Evolutionary conservation across 2,113 vertebrate genomes (phyloP).

Genomic region (Bombycilla garrulus): DNA sequence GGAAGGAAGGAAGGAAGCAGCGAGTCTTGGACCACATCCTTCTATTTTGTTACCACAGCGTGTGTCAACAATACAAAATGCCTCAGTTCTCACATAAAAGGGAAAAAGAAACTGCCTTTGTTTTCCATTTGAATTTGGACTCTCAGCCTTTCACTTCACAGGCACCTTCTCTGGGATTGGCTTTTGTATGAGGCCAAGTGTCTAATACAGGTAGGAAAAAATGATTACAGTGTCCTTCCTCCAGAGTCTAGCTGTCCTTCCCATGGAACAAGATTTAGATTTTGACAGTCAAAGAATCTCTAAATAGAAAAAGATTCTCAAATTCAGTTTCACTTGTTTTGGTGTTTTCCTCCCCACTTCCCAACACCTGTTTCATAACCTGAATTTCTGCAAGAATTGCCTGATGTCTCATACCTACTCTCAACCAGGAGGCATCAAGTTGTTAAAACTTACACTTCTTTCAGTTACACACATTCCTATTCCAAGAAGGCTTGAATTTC

Average conservation of each 20-base stretch:
- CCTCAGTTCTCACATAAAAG: neutral
- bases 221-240: neutral
- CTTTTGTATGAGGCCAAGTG: neutral
- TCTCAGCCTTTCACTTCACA: neutral
- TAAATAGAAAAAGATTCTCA: neutral
- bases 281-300: neutral
- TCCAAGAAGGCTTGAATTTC: neutral
- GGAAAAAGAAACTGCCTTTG: neutral
- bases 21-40: neutral
- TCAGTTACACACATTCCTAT: neutral
- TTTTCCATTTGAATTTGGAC: neutral
- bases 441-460: neutral
- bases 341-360: neutral
- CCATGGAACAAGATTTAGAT: neutral
- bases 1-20: neutral
- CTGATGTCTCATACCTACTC: neutral
- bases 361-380: neutral
- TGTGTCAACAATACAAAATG: neutral
- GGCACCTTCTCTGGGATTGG: neutral
- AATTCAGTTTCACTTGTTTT: neutral
- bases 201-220: neutral
- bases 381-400: neutral
- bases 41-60: neutral
- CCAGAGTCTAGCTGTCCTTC: neutral
- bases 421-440: neutral